phyloP scores from a whole-genome alignment of 2,113 vertebrate species.

The Raja brachyura region DNA sequence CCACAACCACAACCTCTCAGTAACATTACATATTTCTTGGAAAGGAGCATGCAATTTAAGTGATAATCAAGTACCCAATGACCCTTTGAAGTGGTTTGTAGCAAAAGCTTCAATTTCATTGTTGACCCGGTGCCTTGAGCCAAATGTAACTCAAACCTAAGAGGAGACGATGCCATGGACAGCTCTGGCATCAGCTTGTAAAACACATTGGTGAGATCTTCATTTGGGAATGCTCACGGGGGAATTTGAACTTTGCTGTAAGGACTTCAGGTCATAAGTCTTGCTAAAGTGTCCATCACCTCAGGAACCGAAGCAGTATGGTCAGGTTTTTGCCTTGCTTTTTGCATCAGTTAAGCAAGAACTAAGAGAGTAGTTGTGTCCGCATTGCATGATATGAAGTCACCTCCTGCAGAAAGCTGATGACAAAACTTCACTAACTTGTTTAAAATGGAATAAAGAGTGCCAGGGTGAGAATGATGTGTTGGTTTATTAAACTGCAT shows the following conservation, averaged over 20 bases:
- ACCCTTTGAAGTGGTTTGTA: too few relatives aligned
- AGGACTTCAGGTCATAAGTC: background rate
- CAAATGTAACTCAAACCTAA: too few relatives aligned
- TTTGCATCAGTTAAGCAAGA: background rate
- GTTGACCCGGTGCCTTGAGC: too few relatives aligned
- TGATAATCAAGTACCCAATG: too few relatives aligned
- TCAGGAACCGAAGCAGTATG: background rate
- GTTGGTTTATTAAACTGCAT: background rate
- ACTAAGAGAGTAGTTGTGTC: background rate
- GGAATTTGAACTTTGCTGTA: background rate
- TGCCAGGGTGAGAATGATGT: background rate
- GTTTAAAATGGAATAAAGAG: background rate
- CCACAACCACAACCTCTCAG: too few relatives aligned
- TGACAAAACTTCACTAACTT: background rate
- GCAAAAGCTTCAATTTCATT: too few relatives aligned
- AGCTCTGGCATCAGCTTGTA: background rate
- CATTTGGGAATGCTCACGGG: background rate
- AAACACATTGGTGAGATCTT: background rate
- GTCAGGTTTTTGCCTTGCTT: background rate
- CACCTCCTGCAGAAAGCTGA: background rate
- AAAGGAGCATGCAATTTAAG: too few relatives aligned
- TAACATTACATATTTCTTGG: too few relatives aligned
- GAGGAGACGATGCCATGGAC: background rate
- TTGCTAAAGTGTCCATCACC: background rate
- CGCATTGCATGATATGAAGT: background rate